Conservation (phyloP, 2,113 vertebrate species). For the Ancistrus triradiatus region DNA sequence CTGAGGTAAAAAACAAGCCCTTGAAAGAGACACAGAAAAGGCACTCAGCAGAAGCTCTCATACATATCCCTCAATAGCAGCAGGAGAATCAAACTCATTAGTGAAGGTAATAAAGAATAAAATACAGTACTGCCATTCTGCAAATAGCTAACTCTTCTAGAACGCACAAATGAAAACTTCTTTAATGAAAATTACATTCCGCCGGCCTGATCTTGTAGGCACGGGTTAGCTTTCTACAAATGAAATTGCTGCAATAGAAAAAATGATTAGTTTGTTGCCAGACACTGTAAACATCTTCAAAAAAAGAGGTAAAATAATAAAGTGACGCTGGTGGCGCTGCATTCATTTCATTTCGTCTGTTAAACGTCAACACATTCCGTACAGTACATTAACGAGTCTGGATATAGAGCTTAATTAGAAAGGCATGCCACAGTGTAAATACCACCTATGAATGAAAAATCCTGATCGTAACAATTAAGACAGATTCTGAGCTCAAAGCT, state of each 20-base stretch:
- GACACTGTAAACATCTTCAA: conserved; percentile 67
- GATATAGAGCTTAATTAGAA: too few relatives aligned
- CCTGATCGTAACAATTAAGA: too few relatives aligned
- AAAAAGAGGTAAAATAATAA: conserved; percentile 40
- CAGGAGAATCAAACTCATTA: conserved; percentile 71
- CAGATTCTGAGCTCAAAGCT: not conserved
- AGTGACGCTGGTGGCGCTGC: too few relatives aligned
- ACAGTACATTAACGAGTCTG: too few relatives aligned
- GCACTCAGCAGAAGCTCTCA: not conserved
- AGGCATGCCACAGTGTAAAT: not conserved
- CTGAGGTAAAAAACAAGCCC: not conserved
- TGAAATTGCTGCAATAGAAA: conserved; percentile 74
- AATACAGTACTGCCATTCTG: conserved; percentile 76
- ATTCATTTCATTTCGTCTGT: too few relatives aligned
- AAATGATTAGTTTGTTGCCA: conserved; percentile 76
- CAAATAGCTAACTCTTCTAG: conserved; percentile 76
- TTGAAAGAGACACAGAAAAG: conserved; percentile 8
- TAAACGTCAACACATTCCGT: too few relatives aligned
- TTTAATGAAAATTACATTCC: conserved; percentile 81
- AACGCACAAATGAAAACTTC: conserved; percentile 77
- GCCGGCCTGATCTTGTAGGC: conserved; percentile 73
- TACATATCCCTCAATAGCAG: conserved; percentile 31
- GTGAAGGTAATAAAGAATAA: conserved; percentile 71
- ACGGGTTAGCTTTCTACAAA: conserved; percentile 75
- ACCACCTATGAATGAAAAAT: too few relatives aligned